Evolutionary conservation across 2,113 vertebrate species (phyloP), one percentile per base, ranked within the genome.

Genomic region (Phoxinus phoxinus): DNA sequence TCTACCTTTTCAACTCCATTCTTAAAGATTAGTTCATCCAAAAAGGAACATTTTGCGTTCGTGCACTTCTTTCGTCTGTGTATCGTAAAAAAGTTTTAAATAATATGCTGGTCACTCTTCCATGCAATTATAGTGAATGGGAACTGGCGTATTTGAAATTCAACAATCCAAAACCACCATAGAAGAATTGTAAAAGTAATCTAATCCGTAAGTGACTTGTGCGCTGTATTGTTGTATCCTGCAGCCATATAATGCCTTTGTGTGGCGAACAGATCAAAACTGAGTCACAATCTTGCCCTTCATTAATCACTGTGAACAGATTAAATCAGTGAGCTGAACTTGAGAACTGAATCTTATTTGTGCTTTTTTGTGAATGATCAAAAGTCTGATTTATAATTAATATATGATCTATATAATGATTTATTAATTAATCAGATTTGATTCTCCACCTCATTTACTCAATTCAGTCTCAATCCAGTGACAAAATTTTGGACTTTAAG

Each of bases 1-100:
- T 63, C 86, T 87, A 77, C 83, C 83, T 87, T 93, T 91, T 93
- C 87, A 88, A 91, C 88, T 90, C 84, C 90, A 87, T 90, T 91
- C 89, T 84, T 86, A 78, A 86, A 82, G 8, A n/a, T 17, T 9
- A 30, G 86, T 76, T 19, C 27, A 53, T n/a, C 15, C 48, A 23
- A 32, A 76, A 51, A 53, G 19, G 0, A 23, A 32, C 4, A 2
- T 76, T 30, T 51, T 69, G 2, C 6, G 19, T 56, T 56, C 53
- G 23, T 56, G 19, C 53, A 41, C 35, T 37, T 21, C 1, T 35
- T 37, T 69, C 7, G 30, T 37, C 67, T 37, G 9, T 71, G 67
- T 4, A 71, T 37, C 15, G 25, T 48, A 30, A 75, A 46, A 46
- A 17, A 17, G 0, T n/a, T 48, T 8, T 27, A 17, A 46, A 48